phyloP scores from a whole-genome alignment of 2,888 invertebrate species.

The Drosophila vallismaia region DNA sequence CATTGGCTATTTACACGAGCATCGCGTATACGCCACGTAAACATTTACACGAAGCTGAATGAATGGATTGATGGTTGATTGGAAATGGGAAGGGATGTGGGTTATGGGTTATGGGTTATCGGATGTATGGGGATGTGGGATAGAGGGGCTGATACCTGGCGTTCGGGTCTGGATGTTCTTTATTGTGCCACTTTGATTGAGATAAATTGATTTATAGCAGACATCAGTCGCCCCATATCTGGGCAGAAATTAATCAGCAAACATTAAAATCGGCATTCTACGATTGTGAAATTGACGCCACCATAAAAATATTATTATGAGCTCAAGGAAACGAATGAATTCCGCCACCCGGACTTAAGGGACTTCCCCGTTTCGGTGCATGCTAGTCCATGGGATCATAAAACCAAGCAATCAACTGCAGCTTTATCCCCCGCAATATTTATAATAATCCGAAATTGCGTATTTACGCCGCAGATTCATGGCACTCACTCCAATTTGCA shows the following conservation, averaged over 20 bases:
- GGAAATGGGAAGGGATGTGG: conserved; percentile 6
- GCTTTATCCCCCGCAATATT: conserved; percentile 17
- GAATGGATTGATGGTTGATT: conserved; percentile 19
- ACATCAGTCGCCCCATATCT: conserved; percentile 55
- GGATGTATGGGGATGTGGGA: conserved; percentile 4
- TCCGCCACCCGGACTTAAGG: background rate
- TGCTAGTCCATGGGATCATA: conserved; percentile 4
- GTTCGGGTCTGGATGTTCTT: conserved; percentile 2
- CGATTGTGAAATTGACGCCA: conserved; percentile 73
- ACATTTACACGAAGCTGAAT: conserved; percentile 62
- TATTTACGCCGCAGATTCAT: conserved; percentile 18
- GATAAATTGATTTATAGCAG: conserved; percentile 75
- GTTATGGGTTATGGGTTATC: background rate
- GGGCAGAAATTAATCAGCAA: conserved; percentile 70
- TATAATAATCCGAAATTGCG: conserved; percentile 35
- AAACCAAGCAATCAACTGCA: conserved; percentile 31
- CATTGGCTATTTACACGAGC: conserved; percentile 59
- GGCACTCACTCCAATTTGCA: conserved; percentile 24
- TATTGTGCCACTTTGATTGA: conserved; percentile 70
- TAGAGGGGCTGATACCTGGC: background rate
- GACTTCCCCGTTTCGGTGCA: conserved; percentile 1
- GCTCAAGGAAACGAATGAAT: conserved; percentile 22
- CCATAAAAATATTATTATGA: conserved; percentile 64
- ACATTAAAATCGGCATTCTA: conserved; percentile 68
- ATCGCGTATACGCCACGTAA: conserved; percentile 69